Base-by-base conservation (phyloP, 2,113 vertebrate genomes). In the Eleginops maclovinus region DNA sequence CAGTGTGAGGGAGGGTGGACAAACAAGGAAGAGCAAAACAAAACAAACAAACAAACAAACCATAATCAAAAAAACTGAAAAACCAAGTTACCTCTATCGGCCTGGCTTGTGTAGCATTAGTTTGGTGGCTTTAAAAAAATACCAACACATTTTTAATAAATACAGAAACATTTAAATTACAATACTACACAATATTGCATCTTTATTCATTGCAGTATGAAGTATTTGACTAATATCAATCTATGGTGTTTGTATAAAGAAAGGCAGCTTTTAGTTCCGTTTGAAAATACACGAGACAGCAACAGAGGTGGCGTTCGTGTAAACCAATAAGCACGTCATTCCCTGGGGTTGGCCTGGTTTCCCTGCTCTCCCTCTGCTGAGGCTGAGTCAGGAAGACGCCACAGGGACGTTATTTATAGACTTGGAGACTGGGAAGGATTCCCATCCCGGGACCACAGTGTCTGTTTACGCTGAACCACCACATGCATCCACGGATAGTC, bases 381-480 rank as follows among this genome's bases (percentile, higher is more conserved):
- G 61, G 51, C 61, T 46, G 40, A 77, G 53, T 70, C 75, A 50
- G 61, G 68, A 50, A 76, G 50, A 79, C 70, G 77, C 62, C 76
- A 73, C 15, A 8, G 59, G 68, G 64, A 83, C 47, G 77, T 75
- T 92, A 90, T 92, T 91, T 86, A 86, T 92, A 89, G 81, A 50
- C 79, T 74, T 62, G 74, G 73, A 79, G 26, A 83, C 65, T 44
- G 66, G 58, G 75, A 72, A 75, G 44, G 40, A 78, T 79, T 85
- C 64, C 41, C 59, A 72, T 67, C 49, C 51, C 68, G 60, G 51
- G 83, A 86, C 76, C n/a, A 76, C 77, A 10, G 26, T 40, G 75
- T 81, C 22, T 87, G 79, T 85, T 88, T 85, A 72, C 56, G 6
- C 41, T 68, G 26, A 21, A 31, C 1, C 9, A 36, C 22, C 72